A percentile compares a stretch with the other conserved stretches of the same genome.
These are phyloP conservation scores for Peromyscus leucopus DNA, from an alignment of 2,113 vertebrate genomes.

Conservation along the genomic window DNA sequence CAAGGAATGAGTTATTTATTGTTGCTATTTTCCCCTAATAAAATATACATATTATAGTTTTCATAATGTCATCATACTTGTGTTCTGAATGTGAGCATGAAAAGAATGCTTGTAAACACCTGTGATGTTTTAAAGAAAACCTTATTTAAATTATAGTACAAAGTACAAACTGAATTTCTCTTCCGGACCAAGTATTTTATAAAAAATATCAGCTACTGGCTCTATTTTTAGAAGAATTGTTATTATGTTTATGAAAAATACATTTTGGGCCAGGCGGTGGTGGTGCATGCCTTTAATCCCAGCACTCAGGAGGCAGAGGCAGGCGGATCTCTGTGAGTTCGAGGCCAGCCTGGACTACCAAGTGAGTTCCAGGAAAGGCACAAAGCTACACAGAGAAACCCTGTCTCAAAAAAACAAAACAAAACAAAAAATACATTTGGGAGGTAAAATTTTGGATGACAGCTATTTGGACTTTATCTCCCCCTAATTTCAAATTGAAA, in stretches of 20 bases:
- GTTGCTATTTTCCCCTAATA: neutral
- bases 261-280: neutral
- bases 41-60: neutral
- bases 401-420: no score
- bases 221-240: neutral
- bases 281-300: no score
- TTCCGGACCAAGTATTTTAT: neutral
- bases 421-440: neutral
- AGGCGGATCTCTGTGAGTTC: no score
- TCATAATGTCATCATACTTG: neutral
- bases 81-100: neutral
- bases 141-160: neutral
- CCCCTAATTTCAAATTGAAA: neutral
- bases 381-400: no score
- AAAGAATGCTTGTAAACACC: neutral
- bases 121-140: neutral
- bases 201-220: neutral
- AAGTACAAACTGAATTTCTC: neutral
- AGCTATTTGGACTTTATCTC: neutral
- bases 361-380: no score
- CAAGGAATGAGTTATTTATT: slow-evolving; percentile 14
- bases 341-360: no score
- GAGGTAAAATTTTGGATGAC: neutral
- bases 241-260: slow-evolving; percentile 41
- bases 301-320: no score